These are phyloP conservation scores for Natrix natrix DNA, from an alignment of 2,797 vertebrate genomes.

Conservation along the genomic window DNA sequence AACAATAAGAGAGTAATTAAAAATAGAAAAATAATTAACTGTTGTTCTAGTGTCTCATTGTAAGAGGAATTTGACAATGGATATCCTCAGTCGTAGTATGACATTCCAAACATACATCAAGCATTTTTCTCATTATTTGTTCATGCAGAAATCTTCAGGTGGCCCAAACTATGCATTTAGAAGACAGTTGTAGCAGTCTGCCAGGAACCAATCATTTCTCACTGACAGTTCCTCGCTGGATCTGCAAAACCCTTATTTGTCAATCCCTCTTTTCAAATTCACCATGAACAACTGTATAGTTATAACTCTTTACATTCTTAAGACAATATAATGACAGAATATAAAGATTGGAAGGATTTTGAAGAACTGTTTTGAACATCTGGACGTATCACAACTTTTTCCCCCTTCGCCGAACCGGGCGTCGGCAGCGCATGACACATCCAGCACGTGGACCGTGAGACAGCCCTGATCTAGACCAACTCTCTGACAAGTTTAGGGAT, in stretches of 20 bases:
- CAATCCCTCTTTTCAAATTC: background rate
- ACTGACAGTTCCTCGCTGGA: no score
- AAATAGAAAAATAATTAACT: conserved; percentile 50
- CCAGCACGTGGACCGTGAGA: no score
- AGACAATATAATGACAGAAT: background rate
- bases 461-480: background rate
- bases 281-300: background rate
- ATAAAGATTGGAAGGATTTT: background rate
- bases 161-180: background rate
- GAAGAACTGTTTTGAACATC: background rate
- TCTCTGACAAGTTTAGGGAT: background rate
- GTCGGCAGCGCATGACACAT: no score
- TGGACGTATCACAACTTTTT: background rate
- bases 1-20: conserved; percentile 20
- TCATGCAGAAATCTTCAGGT: background rate
- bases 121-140: no score
- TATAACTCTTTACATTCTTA: background rate
- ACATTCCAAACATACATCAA: no score
- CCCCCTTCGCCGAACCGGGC: no score
- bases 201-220: background rate
- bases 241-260: no score
- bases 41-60: conserved; percentile 17
- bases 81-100: no score
- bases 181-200: background rate
- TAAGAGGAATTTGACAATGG: no score